Conservation (phyloP, 2,888 invertebrate genomes). For the Serripes groenlandicus region DNA sequence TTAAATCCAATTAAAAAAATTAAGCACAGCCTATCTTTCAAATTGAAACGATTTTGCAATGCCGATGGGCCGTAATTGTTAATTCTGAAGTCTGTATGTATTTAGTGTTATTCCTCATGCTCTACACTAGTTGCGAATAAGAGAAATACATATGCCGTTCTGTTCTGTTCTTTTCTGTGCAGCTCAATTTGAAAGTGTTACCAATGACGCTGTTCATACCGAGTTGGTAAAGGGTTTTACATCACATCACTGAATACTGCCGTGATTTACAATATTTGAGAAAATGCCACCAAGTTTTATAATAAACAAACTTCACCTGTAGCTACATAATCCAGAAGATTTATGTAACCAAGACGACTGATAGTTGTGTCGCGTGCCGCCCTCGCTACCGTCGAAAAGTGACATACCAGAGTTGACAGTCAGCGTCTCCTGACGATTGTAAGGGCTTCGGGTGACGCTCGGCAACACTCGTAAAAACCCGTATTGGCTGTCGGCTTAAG, state of each 20-base stretch:
- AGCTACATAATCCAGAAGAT: slow-evolving; percentile 50
- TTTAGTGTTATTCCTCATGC: too few species aligned
- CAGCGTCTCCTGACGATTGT: slow-evolving; percentile 10
- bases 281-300: slow-evolving; percentile 1
- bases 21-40: too few species aligned
- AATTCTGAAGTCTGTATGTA: too few species aligned
- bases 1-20: too few species aligned
- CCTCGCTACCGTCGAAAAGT: slow-evolving; percentile 44
- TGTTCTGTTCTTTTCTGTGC: too few species aligned
- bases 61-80: too few species aligned
- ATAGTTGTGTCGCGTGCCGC: slow-evolving; percentile 55
- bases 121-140: too few species aligned
- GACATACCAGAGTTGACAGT: slow-evolving; percentile 60
- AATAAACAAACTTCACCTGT: slow-evolving; percentile 48
- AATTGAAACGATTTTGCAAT: too few species aligned
- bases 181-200: too few species aligned
- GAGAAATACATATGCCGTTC: too few species aligned
- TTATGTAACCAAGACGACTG: slow-evolving; percentile 49
- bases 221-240: not conserved
- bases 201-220: too few species aligned
- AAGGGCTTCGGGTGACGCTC: slow-evolving; percentile 25
- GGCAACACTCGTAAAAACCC: not conserved
- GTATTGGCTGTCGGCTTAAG: not conserved
- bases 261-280: slow-evolving; percentile 20
- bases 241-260: not conserved